Evolutionary conservation across 2,797 vertebrate species (phyloP).

Genomic region (Phaenicophaeus curvirostris): DNA sequence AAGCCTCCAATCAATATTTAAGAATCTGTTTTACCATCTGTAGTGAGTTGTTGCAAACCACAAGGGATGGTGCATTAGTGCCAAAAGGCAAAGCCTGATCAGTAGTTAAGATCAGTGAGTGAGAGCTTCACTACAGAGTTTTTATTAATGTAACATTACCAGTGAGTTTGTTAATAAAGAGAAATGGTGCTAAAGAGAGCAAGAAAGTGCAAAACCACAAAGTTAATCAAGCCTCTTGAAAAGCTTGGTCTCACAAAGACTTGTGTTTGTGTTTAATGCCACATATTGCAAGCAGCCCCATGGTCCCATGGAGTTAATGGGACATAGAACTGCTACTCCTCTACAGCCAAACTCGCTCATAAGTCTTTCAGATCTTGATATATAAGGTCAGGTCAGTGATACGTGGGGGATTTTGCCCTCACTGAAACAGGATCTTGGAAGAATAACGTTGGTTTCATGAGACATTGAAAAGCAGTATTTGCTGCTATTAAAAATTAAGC

Average conservation of each 20-base stretch:
- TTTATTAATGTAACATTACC: constrained; percentile 24
- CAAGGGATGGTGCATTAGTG: constrained; percentile 27
- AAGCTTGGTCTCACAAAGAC: background rate
- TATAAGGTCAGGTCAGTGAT: background rate
- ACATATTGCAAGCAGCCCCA: background rate
- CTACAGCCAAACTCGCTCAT: background rate
- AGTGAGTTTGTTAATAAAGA: constrained; percentile 44
- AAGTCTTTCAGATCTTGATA: background rate
- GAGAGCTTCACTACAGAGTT: constrained; percentile 1
- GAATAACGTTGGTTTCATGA: background rate
- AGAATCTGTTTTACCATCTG: constrained; percentile 62
- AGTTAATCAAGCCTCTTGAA: background rate
- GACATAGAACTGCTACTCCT: constrained; percentile 11
- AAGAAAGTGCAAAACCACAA: background rate
- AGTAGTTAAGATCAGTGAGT: constrained; percentile 49
- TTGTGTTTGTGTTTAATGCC: background rate
- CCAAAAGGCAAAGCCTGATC: constrained; percentile 54
- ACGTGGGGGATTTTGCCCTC: background rate
- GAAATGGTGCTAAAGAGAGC: background rate
- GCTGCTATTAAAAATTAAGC: background rate
- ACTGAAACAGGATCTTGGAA: background rate
- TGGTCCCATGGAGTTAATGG: background rate
- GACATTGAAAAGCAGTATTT: background rate
- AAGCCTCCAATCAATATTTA: constrained; percentile 55
- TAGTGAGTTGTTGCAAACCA: constrained; percentile 10